phyloP scores from a whole-genome alignment of 2,888 invertebrate species.

The Ophion ventricosus region DNA sequence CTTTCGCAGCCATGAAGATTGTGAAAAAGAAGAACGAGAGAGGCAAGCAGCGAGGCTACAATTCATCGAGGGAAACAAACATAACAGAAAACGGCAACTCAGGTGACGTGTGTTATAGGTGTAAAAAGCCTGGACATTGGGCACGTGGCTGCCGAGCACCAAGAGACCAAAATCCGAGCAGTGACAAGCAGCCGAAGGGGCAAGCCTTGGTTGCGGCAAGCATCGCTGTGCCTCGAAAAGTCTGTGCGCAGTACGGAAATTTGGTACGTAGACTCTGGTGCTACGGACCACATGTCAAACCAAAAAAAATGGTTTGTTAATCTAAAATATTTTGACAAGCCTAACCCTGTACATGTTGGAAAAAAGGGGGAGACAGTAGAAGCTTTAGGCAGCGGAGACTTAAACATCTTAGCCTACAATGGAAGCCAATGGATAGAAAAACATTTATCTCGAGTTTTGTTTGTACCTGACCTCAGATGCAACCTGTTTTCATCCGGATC shows the following conservation, averaged over 20 bases:
- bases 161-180: background rate
- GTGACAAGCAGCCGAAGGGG: conserved; percentile 43
- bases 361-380: conserved; percentile 55
- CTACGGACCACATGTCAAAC: conserved; percentile 68
- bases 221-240: conserved; percentile 30
- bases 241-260: conserved; percentile 7
- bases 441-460: conserved; percentile 53
- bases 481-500: conserved; percentile 62
- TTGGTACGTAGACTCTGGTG: conserved; percentile 69
- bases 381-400: conserved; percentile 63
- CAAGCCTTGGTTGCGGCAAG: conserved; percentile 42
- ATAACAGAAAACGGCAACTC: background rate
- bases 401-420: conserved; percentile 64
- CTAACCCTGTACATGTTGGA: conserved; percentile 48
- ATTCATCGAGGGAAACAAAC: background rate
- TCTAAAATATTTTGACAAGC: conserved; percentile 47
- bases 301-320: conserved; percentile 65
- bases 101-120: conserved; percentile 40
- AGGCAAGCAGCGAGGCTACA: background rate
- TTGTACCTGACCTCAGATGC: conserved; percentile 52
- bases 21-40: background rate
- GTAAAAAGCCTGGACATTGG: conserved; percentile 54
- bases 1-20: conserved; percentile 34
- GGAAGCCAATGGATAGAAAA: conserved; percentile 61
- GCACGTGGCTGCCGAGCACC: conserved; percentile 53